Conservation (phyloP, 1,140 invertebrate genomes). For the Zaprionus nigranus region DNA sequence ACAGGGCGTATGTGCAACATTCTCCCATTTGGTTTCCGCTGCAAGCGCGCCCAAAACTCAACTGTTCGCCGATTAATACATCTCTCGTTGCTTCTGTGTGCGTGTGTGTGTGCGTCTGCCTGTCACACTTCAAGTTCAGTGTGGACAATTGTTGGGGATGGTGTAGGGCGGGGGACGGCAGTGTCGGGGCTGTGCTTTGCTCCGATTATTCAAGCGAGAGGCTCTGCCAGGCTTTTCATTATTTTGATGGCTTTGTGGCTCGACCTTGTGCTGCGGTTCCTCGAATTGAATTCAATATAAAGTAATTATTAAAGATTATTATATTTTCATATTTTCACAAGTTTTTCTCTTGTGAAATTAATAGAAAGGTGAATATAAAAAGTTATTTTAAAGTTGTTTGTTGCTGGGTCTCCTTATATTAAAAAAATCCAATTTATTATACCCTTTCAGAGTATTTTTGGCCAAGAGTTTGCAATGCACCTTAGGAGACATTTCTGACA, state of each 20-base stretch:
- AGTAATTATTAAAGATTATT: neutral
- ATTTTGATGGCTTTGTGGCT: neutral
- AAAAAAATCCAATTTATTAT: no score
- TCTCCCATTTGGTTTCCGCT: conserved; percentile 42
- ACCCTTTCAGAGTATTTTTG: no score
- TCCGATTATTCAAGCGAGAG: conserved; percentile 28
- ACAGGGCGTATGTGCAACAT: conserved; percentile 67
- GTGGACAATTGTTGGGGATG: conserved; percentile 26
- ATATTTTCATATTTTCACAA: neutral
- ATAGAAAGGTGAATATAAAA: no score
- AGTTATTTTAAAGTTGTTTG: no score
- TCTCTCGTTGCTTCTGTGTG: neutral
- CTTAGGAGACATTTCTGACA: no score
- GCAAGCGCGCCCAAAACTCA: conserved; percentile 15
- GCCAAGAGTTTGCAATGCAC: no score
- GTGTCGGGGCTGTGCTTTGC: conserved; percentile 1
- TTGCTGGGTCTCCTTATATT: no score
- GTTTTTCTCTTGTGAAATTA: neutral
- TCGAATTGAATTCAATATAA: neutral
- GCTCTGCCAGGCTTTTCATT: conserved; percentile 25
- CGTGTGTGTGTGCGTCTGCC: conserved; percentile 11
- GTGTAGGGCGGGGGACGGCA: neutral
- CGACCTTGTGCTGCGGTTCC: neutral
- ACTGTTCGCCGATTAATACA: neutral
- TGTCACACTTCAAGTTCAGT: conserved; percentile 50